Evolutionary conservation across 1,140 invertebrate species (phyloP).

Genomic region (Nylanderia fulva): DNA sequence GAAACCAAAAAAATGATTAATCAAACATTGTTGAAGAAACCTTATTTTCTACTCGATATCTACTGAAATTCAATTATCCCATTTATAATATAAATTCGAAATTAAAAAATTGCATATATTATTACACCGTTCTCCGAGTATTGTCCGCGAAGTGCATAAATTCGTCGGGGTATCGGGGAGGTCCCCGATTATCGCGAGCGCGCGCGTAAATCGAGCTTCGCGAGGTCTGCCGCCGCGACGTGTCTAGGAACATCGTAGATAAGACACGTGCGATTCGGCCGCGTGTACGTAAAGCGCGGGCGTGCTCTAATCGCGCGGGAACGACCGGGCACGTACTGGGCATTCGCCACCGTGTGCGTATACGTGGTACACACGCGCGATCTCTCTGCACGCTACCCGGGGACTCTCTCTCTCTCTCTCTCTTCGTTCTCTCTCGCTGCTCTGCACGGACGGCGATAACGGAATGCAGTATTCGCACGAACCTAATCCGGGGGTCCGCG

Average conservation of each 20-base stretch:
- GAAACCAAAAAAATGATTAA: no score
- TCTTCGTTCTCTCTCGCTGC: constrained; percentile 10
- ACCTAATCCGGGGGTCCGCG: constrained; percentile 71
- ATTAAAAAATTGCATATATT: neutral
- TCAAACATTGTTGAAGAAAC: neutral
- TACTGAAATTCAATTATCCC: no score
- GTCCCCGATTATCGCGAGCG: constrained; percentile 37
- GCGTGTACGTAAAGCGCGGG: constrained; percentile 47
- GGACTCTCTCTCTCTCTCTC: no score
- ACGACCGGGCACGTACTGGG: constrained; percentile 45
- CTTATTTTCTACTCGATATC: no score
- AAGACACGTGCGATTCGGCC: constrained; percentile 68
- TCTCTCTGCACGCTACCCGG: constrained; percentile 9
- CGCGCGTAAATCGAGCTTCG: constrained; percentile 46
- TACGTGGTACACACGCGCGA: constrained; percentile 35
- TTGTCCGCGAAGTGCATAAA: constrained; percentile 34
- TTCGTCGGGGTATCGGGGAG: constrained; percentile 38
- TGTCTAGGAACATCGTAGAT: constrained; percentile 57
- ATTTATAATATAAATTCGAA: no score
- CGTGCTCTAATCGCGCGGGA: constrained; percentile 60
- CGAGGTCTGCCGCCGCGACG: constrained; percentile 36
- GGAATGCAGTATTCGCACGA: constrained; percentile 75
- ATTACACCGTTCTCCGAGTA: neutral
- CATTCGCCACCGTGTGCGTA: neutral
- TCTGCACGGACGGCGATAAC: constrained; percentile 71